Conservation (phyloP, 2,113 vertebrate species). For the Illadopsis cleaveri region DNA sequence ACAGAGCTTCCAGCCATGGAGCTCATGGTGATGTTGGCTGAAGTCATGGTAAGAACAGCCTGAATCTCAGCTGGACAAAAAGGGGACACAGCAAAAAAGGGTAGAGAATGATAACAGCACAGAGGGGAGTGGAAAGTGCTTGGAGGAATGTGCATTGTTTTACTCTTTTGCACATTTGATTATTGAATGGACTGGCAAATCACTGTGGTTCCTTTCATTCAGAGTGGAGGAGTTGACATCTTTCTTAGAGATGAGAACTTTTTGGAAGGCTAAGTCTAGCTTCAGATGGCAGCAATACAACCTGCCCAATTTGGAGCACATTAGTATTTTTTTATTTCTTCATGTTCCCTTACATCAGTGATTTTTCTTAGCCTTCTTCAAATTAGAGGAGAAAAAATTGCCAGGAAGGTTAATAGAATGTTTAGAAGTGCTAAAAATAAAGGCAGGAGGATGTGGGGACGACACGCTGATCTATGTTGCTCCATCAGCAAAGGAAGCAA, state of each 20-base stretch:
- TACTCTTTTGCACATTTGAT: background rate
- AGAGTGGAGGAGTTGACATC: background rate
- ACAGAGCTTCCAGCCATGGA: background rate
- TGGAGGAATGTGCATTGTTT: background rate
- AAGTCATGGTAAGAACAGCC: background rate
- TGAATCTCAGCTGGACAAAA: background rate
- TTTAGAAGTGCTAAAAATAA: background rate
- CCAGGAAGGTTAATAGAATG: background rate
- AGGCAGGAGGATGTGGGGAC: rapidly evolving
- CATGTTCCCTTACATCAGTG: background rate
- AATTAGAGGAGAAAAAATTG: background rate
- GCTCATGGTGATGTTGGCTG: background rate
- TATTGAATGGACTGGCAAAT: background rate
- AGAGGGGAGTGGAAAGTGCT: background rate
- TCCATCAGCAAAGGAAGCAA: background rate
- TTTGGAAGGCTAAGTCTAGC: background rate
- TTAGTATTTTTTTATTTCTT: background rate
- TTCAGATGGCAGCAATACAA: background rate
- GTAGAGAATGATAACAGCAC: no score
- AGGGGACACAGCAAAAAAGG: background rate
- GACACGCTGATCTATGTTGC: background rate
- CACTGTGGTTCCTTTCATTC: background rate
- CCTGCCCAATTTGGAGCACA: background rate
- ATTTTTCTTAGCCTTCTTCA: background rate
- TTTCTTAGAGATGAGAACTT: background rate